These are phyloP conservation scores for Danio aesculapii DNA, from an alignment of 2,797 vertebrate species.

Conservation along the genomic window DNA sequence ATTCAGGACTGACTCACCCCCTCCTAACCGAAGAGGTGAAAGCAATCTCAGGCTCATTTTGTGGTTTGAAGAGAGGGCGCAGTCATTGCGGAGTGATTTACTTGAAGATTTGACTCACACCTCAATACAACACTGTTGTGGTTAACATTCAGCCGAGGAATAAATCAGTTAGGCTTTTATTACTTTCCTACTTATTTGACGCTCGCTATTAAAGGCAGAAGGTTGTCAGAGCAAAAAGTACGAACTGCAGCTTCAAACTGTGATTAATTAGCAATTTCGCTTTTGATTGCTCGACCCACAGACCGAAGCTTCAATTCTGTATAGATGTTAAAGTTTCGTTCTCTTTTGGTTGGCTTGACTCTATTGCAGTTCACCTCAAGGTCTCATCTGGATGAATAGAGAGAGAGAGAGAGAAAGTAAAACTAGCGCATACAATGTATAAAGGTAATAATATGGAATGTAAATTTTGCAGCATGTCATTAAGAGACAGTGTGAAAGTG, in stretches of 20 bases:
- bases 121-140: conserved; percentile 53
- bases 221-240: conserved; percentile 22
- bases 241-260: conserved; percentile 24
- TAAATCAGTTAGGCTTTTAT: conserved; percentile 52
- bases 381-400: neutral
- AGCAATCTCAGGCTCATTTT: conserved; percentile 63
- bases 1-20: conserved; percentile 36
- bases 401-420: neutral
- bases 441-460: conserved; percentile 30
- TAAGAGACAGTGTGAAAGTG: conserved; percentile 41
- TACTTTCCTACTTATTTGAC: conserved; percentile 42
- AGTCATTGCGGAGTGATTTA: conserved; percentile 57
- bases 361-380: conserved; percentile 1
- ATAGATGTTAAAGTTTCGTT: neutral
- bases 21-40: conserved; percentile 52
- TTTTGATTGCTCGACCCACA: conserved; percentile 10
- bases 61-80: conserved; percentile 54
- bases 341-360: neutral
- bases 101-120: conserved; percentile 58
- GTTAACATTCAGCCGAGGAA: conserved; percentile 57
- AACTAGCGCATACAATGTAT: neutral
- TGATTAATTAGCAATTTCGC: conserved; percentile 31
- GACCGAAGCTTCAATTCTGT: neutral
- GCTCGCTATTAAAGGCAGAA: conserved; percentile 40
- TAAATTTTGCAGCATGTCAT: conserved; percentile 40